Evolutionary conservation across 2,113 vertebrate genomes (phyloP).

Genomic region (Redunca redunca): DNA sequence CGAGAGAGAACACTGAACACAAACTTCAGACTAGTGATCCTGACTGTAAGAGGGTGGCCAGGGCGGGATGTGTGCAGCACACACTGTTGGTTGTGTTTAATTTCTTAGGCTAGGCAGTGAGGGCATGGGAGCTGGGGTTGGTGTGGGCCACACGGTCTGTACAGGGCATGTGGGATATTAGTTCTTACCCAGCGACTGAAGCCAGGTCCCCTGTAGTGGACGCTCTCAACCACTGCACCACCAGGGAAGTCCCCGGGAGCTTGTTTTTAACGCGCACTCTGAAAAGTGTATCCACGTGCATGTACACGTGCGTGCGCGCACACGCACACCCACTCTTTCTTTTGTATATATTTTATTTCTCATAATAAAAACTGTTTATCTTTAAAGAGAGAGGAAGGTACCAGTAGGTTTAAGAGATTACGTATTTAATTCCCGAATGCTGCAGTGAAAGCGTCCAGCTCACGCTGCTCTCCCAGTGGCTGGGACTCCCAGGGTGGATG

Average conservation of each 20-base stretch:
- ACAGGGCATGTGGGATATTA: not conserved
- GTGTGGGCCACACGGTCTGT: not conserved
- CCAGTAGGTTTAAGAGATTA: not conserved
- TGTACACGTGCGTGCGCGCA: accelerated
- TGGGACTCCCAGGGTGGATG: not conserved
- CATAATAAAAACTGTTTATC: not conserved
- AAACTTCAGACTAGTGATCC: not conserved
- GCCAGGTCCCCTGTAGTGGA: not conserved
- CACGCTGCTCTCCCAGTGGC: not conserved
- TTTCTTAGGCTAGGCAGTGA: not conserved
- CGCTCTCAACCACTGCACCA: not conserved
- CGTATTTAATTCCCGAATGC: not conserved
- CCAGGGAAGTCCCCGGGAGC: not conserved
- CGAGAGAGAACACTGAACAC: not conserved
- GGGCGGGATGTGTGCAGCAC: no score
- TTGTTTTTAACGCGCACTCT: not conserved
- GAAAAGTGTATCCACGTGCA: not conserved
- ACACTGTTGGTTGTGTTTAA: accelerated
- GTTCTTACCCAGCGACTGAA: not conserved
- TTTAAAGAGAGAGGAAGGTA: not conserved
- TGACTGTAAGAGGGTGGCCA: no score
- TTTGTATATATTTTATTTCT: not conserved
- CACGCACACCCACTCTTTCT: no score
- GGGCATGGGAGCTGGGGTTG: not conserved
- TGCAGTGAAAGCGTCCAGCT: not conserved